phyloP scores from a whole-genome alignment of 2,797 vertebrate species.

The Mus minutoides region DNA sequence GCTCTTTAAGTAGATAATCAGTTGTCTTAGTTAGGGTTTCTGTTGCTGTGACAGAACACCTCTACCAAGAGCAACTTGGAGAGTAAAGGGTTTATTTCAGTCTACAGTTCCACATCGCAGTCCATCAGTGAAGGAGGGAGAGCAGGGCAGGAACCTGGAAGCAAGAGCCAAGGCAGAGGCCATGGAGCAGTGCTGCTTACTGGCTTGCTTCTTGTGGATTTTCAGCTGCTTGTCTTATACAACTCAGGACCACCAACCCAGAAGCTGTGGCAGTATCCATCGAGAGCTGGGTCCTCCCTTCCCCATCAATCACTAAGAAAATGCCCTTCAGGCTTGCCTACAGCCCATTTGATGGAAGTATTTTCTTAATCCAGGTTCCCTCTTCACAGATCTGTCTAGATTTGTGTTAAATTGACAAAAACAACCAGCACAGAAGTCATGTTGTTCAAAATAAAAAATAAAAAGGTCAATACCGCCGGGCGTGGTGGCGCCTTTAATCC shows the following conservation, averaged over 20 bases:
- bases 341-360: background rate
- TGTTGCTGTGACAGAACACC: background rate
- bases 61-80: background rate
- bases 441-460: background rate
- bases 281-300: background rate
- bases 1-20: background rate
- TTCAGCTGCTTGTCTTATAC: background rate
- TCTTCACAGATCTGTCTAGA: background rate
- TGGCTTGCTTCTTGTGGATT: background rate
- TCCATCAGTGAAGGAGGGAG: no score
- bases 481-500: no score
- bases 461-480: background rate
- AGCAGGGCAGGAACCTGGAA: background rate
- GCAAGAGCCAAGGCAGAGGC: background rate
- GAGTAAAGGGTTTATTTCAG: background rate
- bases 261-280: no score
- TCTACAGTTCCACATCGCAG: background rate
- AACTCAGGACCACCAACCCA: background rate
- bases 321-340: background rate
- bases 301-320: background rate
- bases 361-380: background rate
- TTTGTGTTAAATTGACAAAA: background rate
- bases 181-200: background rate
- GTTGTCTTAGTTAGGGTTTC: background rate
- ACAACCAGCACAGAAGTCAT: background rate